phyloP scores from a whole-genome alignment of 2,113 vertebrate genomes.

The Phycodurus eques region DNA sequence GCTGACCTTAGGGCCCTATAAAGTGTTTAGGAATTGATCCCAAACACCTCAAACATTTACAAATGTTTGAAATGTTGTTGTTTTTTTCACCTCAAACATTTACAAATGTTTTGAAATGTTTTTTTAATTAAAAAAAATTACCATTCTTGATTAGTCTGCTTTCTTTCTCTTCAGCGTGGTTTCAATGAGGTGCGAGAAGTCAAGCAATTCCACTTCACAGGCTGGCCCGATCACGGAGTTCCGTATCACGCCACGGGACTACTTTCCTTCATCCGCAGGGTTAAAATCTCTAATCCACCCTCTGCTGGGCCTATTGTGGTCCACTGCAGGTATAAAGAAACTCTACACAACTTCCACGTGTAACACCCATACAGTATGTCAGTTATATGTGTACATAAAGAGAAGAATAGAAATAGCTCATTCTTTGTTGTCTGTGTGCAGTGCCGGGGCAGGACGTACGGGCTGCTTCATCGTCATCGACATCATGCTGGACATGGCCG shows the following conservation, averaged over 20 bases:
- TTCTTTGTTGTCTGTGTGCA: conserved; percentile 41
- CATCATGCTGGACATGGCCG: conserved; percentile 99
- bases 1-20: too few relatives aligned
- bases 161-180: conserved; percentile 78
- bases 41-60: too few relatives aligned
- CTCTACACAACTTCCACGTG: background rate
- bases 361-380: background rate
- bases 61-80: too few relatives aligned
- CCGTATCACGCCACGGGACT: conserved; percentile 97
- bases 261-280: conserved; percentile 93
- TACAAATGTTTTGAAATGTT: too few relatives aligned
- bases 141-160: background rate
- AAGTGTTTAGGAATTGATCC: too few relatives aligned
- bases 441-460: conserved; percentile 93
- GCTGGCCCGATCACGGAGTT: conserved; percentile 98
- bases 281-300: conserved; percentile 95
- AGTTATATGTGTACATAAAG: background rate
- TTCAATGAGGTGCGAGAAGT: conserved; percentile 97
- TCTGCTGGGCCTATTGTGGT: conserved; percentile 96
- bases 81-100: too few relatives aligned
- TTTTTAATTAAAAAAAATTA: too few relatives aligned
- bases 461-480: conserved; percentile 98
- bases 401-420: background rate
- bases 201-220: conserved; percentile 98
- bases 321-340: conserved; percentile 87